Evolutionary conservation across 2,797 vertebrate genomes (phyloP), one percentile per base, ranked within the genome.

Genomic region (Ambastaia sidthimunki): DNA sequence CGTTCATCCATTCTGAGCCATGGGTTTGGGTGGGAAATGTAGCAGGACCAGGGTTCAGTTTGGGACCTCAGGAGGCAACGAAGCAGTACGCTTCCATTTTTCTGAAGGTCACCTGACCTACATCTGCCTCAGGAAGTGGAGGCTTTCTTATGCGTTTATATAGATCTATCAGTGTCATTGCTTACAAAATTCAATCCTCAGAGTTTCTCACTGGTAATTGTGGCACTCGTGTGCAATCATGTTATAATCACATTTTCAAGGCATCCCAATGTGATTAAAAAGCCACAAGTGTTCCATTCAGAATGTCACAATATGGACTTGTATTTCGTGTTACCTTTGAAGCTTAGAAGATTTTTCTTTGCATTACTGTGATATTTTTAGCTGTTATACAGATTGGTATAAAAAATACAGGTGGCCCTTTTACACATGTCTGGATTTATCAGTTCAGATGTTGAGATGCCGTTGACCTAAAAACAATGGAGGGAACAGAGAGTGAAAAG

Each of bases 1-100:
- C 66, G 41, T 78, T 83, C 80, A 80, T 85, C 80, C 83, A 83
- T 81, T 79, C 74, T 52, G 52, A 81, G 73, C 74, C 54, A 71
- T 44, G 34, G 13, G 18, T 73, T 65, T 37, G 28, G 31, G 31
- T n/a, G 31, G 60, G 60, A 63, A 63, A 63, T 34, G 60, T 71
- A 80, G 80, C 72, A 70, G 50, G 52, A 74, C 74, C 71, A 57
- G 63, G 76, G 80, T 82, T 84, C 69, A 54, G 18, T 54, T 34
- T n/a, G 62, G 55, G 60, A 60, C 48, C 54, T 67, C 65, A 28
- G 41, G 52, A 83, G 80, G 60, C 71, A 82, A 66, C 59, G 55
- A 75, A 66, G 66, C 69, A 68, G 79, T 48, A 59, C 3, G 9
- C 60, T 50, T 23, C 80, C 54, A 66, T 76, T 52, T 74, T 76